These are phyloP conservation scores for Aquatica leii DNA, from an alignment of 2,888 invertebrate genomes.

Conservation along the genomic window DNA sequence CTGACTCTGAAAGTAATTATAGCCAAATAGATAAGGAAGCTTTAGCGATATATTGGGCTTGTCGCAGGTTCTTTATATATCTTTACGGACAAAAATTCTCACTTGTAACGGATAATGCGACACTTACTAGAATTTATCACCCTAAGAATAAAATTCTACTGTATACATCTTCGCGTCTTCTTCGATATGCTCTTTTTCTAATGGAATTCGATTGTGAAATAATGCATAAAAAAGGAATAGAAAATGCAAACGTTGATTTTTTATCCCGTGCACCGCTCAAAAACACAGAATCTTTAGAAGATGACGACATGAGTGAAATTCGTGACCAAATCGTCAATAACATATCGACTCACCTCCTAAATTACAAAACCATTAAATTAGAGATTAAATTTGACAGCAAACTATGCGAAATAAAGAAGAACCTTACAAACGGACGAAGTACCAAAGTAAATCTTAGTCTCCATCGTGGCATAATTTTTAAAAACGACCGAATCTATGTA, in stretches of 20 bases:
- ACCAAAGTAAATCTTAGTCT: neutral
- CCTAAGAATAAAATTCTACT: neutral
- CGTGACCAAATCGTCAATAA: neutral
- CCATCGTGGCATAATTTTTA: constrained; percentile 1
- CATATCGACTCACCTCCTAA: neutral
- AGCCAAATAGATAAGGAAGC: neutral
- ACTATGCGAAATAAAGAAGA: neutral
- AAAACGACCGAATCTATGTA: neutral
- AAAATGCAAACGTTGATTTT: neutral
- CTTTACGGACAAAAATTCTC: neutral
- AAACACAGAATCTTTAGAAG: neutral
- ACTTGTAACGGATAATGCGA: neutral
- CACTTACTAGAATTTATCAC: constrained; percentile 1
- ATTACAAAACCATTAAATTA: neutral
- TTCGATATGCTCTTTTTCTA: neutral
- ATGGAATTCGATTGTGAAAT: neutral
- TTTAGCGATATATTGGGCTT: neutral
- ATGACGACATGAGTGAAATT: neutral
- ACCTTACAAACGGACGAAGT: neutral
- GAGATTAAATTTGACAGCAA: neutral
- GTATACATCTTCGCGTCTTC: constrained; percentile 1
- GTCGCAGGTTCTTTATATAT: neutral
- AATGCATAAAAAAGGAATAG: neutral
- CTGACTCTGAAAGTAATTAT: neutral
- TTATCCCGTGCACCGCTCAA: neutral